Evolutionary conservation across 2,888 invertebrate species (phyloP).

Genomic region (Nycteola revayana): DNA sequence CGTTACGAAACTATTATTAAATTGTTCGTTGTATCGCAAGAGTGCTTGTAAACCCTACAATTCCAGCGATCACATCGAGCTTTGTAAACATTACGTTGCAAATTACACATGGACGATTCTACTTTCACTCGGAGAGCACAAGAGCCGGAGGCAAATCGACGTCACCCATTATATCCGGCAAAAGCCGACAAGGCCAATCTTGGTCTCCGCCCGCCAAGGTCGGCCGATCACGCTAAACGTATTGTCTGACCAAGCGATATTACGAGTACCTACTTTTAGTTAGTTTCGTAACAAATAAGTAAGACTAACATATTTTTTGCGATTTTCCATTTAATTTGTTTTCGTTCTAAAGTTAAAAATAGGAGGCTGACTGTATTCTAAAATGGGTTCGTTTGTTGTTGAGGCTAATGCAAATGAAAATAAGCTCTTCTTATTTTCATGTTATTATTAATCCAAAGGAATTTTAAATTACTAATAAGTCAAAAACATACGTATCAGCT

Average conservation of each 20-base stretch:
- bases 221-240: slow-evolving; percentile 44
- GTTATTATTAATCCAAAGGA: no score
- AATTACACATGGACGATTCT: slow-evolving; percentile 27
- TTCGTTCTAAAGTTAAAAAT: slow-evolving; percentile 12
- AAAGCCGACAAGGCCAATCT: slow-evolving; percentile 52
- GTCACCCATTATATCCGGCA: slow-evolving; percentile 38
- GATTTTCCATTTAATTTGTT: slow-evolving; percentile 9
- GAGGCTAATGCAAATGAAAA: no score
- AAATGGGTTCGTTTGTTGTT: slow-evolving; percentile 3
- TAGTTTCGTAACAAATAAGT: slow-evolving; percentile 32
- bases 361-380: slow-evolving; percentile 8
- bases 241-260: slow-evolving; percentile 3
- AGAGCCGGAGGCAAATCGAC: slow-evolving; percentile 24
- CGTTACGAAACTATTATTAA: slow-evolving; percentile 9
- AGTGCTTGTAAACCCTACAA: slow-evolving; percentile 23
- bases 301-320: slow-evolving; percentile 7
- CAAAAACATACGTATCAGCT: no score
- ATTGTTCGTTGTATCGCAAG: slow-evolving; percentile 13
- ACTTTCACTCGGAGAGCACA: slow-evolving; percentile 36
- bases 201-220: slow-evolving; percentile 48
- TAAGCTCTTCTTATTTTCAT: no score
- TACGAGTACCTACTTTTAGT: slow-evolving; percentile 23
- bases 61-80: slow-evolving; percentile 13
- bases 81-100: slow-evolving; percentile 22
- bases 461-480: no score